These are phyloP conservation scores for Malachius bipustulatus DNA, from an alignment of 2,888 invertebrate genomes.

Conservation along the genomic window DNA sequence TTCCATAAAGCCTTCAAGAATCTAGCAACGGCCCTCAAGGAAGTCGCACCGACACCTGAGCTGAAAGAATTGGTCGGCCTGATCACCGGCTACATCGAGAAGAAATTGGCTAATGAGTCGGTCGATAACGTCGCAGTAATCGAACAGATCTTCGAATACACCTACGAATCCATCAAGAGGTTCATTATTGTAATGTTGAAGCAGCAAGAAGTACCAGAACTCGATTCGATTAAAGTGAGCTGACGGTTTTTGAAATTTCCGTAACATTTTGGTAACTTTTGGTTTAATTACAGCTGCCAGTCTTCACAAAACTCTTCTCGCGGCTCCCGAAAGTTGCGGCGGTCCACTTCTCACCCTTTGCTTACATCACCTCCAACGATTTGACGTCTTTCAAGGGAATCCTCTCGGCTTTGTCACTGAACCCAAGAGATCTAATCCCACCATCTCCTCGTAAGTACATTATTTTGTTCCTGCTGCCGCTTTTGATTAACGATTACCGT, in stretches of 20 bases:
- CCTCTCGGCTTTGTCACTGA: slow-evolving; percentile 41
- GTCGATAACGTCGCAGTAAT: slow-evolving; percentile 53
- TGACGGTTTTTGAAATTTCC: background rate
- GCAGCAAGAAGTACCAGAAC: too few species aligned
- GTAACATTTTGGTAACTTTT: background rate
- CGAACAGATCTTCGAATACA: slow-evolving; percentile 47
- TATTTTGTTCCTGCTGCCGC: background rate
- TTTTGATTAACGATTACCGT: slow-evolving; percentile 6
- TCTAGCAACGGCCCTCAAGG: slow-evolving; percentile 42
- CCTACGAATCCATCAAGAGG: slow-evolving; percentile 26
- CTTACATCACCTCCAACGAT: slow-evolving; percentile 48
- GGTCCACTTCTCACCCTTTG: slow-evolving; percentile 48
- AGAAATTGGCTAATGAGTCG: slow-evolving; percentile 46
- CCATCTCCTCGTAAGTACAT: slow-evolving; percentile 48
- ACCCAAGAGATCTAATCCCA: slow-evolving; percentile 47
- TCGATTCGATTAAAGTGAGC: too few species aligned
- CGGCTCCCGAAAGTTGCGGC: slow-evolving; percentile 46
- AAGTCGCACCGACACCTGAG: slow-evolving; percentile 52
- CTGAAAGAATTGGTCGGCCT: slow-evolving; percentile 47
- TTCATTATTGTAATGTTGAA: too few species aligned
- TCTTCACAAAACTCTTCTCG: slow-evolving; percentile 26
- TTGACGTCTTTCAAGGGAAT: slow-evolving; percentile 43
- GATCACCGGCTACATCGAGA: slow-evolving; percentile 49
- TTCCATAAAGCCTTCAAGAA: slow-evolving; percentile 44
- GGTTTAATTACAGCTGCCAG: slow-evolving; percentile 5